These are phyloP conservation scores for Chymomyza costata DNA, from an alignment of 1,140 invertebrate genomes.

Conservation along the genomic window DNA sequence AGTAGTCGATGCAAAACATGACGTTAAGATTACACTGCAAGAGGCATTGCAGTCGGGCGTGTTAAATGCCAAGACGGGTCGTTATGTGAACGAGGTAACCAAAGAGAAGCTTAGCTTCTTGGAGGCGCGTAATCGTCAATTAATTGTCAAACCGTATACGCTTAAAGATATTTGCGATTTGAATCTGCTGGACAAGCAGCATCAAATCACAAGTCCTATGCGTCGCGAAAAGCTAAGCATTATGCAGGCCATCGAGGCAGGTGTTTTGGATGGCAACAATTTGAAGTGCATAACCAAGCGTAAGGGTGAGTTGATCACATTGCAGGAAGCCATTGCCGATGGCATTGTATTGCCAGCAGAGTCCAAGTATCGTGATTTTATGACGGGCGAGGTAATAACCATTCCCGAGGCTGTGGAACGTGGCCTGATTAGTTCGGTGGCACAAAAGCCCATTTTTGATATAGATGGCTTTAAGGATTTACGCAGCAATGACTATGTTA, in stretches of 20 bases:
- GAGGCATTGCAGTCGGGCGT: conserved; percentile 86
- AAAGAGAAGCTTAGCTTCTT: conserved; percentile 85
- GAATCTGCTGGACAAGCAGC: conserved; percentile 85
- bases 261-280: conserved; percentile 89
- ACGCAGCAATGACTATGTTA: conserved; percentile 87
- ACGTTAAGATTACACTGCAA: conserved; percentile 86
- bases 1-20: conserved; percentile 86
- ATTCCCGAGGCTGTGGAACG: conserved; percentile 89
- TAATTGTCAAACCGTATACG: conserved; percentile 92
- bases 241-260: conserved; percentile 87
- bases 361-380: conserved; percentile 83
- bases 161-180: conserved; percentile 90
- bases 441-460: conserved; percentile 92
- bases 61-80: conserved; percentile 85
- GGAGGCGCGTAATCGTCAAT: conserved; percentile 85
- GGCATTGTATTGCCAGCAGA: conserved; percentile 86
- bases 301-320: conserved; percentile 86
- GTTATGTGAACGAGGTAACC: conserved; percentile 84
- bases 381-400: conserved; percentile 82
- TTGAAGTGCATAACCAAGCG: conserved; percentile 89
- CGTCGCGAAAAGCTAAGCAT: conserved; percentile 86
- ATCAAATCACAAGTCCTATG: conserved; percentile 85
- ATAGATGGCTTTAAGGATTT: conserved; percentile 93
- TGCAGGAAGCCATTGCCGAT: conserved; percentile 87
- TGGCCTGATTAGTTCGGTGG: conserved; percentile 91